These are phyloP conservation scores for Propsilocerus akamusi DNA, from an alignment of 1,140 invertebrate genomes.

Conservation along the genomic window DNA sequence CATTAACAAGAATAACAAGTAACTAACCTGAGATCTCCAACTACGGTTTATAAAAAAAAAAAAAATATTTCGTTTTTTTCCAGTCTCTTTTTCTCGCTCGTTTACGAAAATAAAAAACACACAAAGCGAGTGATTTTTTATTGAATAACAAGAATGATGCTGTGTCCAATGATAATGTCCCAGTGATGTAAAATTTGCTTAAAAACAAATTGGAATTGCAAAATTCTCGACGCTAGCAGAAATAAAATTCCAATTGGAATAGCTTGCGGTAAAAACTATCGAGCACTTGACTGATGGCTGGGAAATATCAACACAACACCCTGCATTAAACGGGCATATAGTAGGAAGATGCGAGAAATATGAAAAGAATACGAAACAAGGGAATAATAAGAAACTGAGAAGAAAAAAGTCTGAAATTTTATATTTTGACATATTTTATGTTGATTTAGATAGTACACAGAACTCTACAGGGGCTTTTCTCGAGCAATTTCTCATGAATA, in stretches of 20 bases:
- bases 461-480: background rate
- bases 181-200: too few relatives aligned
- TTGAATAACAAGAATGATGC: constrained; percentile 1
- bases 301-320: constrained; percentile 1
- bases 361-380: background rate
- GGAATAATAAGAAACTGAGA: background rate
- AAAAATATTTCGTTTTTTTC: too few relatives aligned
- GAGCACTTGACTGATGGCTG: too few relatives aligned
- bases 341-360: background rate
- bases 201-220: too few relatives aligned
- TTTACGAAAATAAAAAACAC: background rate
- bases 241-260: too few relatives aligned
- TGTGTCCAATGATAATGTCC: too few relatives aligned
- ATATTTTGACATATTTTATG: constrained; percentile 3
- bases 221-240: too few relatives aligned
- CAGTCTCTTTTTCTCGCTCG: too few relatives aligned
- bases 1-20: constrained; percentile 3
- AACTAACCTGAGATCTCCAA: constrained; percentile 1
- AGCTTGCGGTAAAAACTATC: too few relatives aligned
- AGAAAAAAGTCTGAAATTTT: constrained; percentile 1
- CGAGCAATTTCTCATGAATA: constrained; percentile 1
- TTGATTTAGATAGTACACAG: constrained; percentile 1
- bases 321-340: background rate
- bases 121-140: constrained; percentile 2
- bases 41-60: too few relatives aligned